Evolutionary conservation across 2,113 vertebrate species (phyloP).

Genomic region (Chloropsis cyanopogon): DNA sequence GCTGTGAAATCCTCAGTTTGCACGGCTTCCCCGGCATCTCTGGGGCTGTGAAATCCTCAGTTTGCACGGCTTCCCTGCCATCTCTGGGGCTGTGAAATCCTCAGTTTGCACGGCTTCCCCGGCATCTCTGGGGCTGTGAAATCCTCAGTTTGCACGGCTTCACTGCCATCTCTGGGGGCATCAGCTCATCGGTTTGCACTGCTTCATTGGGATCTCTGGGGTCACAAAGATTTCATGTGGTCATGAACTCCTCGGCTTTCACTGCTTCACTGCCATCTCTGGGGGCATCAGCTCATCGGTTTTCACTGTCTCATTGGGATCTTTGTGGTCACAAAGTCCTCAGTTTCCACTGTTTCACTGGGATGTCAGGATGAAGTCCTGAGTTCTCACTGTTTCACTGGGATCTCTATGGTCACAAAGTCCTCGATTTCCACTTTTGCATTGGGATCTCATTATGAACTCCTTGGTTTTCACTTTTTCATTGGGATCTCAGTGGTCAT

Average conservation of each 20-base stretch:
- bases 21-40: too few species aligned
- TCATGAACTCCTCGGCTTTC: slow-evolving; percentile 80
- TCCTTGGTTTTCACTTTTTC: too few species aligned
- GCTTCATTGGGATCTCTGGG: slow-evolving; percentile 63
- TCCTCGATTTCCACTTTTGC: accelerated
- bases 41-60: too few species aligned
- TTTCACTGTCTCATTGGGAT: slow-evolving; percentile 33
- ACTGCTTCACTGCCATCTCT: slow-evolving; percentile 50
- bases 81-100: too few species aligned
- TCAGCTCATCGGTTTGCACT: too few species aligned
- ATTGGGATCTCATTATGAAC: neutral
- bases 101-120: too few species aligned
- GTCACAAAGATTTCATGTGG: too few species aligned
- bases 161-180: too few species aligned
- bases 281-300: too few species aligned
- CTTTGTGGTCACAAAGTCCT: slow-evolving; percentile 85
- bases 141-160: too few species aligned
- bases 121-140: too few species aligned
- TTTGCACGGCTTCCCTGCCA: too few species aligned
- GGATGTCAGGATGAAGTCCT: neutral
- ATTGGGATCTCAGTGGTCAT: accelerated
- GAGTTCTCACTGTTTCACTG: accelerated
- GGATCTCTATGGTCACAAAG: neutral
- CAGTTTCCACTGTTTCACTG: neutral
- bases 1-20: slow-evolving; percentile 84